phyloP scores from a whole-genome alignment of 2,113 vertebrate genomes.

The Sander lucioperca region DNA sequence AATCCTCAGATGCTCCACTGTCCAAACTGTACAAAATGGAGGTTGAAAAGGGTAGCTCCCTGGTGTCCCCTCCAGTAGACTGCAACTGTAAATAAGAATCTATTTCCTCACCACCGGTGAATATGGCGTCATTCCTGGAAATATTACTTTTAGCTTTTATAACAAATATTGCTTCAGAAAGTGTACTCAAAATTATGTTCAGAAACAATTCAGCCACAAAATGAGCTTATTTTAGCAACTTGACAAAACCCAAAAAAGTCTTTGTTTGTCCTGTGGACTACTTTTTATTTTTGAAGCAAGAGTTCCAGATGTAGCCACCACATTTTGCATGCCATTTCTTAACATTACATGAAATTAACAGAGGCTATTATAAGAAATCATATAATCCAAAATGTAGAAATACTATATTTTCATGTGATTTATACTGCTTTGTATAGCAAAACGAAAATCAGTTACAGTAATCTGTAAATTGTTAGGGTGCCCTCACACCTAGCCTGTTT shows the following conservation, averaged over 20 bases:
- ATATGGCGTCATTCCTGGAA: constrained; percentile 5
- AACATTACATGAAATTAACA: no score
- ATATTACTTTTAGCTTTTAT: constrained; percentile 11
- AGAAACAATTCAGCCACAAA: not conserved
- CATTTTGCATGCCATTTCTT: not conserved
- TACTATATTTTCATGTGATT: not conserved
- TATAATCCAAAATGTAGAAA: not conserved
- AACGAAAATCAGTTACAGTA: not conserved
- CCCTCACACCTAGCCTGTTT: not conserved
- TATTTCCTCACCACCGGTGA: constrained; percentile 10
- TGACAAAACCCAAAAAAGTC: not conserved
- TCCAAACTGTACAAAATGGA: constrained; percentile 64
- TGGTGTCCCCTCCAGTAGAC: constrained; percentile 43
- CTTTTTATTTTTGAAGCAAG: not conserved
- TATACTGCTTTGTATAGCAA: not conserved
- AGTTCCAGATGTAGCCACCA: not conserved
- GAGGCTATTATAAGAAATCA: not conserved
- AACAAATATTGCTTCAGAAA: constrained; percentile 15
- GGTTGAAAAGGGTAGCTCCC: constrained; percentile 69
- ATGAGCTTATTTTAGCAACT: not conserved
- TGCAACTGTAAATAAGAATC: constrained; percentile 63
- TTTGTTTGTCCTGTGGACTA: not conserved
- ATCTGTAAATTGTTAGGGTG: not conserved
- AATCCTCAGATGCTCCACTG: constrained; percentile 55
- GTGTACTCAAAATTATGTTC: not conserved